Percentiles rank a stretch among this genome's conserved stretches.
Evolutionary conservation across 2,797 vertebrate genomes (phyloP).

Genomic region (Liparis tanakae): DNA sequence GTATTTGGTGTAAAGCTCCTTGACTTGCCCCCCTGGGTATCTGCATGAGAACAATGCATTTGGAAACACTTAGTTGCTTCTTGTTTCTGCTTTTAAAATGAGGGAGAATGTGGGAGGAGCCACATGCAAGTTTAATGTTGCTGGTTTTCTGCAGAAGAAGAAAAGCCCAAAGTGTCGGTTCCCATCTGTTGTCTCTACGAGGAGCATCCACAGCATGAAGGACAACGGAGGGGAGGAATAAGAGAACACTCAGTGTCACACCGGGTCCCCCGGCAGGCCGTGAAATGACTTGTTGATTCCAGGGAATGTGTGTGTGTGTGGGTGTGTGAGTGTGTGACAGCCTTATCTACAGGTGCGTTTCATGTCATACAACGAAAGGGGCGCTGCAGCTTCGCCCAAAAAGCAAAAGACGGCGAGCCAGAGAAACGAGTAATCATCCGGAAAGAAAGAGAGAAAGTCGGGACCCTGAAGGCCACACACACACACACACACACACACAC

Average conservation of each 20-base stretch:
- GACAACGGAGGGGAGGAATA: slow-evolving; percentile 34
- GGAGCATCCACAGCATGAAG: slow-evolving; percentile 58
- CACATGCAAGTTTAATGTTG: slow-evolving; percentile 71
- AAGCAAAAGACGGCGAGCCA: slow-evolving; percentile 2
- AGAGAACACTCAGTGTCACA: slow-evolving; percentile 56
- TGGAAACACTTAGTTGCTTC: slow-evolving; percentile 27
- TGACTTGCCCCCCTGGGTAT: slow-evolving; percentile 19
- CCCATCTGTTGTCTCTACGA: slow-evolving; percentile 55
- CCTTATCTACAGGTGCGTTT: slow-evolving; percentile 39
- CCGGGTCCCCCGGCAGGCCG: slow-evolving; percentile 62
- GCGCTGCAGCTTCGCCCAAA: background rate
- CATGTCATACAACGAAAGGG: slow-evolving; percentile 31
- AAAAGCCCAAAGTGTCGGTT: slow-evolving; percentile 62
- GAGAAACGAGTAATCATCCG: slow-evolving; percentile 49
- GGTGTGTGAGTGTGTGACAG: slow-evolving; percentile 33
- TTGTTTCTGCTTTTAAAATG: slow-evolving; percentile 44
- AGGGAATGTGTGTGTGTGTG: slow-evolving; percentile 5
- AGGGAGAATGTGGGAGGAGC: slow-evolving; percentile 52
- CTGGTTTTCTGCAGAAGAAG: slow-evolving; percentile 63
- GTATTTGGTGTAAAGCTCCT: slow-evolving; percentile 7
- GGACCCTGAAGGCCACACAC: slow-evolving; percentile 13
- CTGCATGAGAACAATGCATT: slow-evolving; percentile 16
- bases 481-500: too few relatives aligned
- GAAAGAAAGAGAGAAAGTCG: background rate
- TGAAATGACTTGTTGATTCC: slow-evolving; percentile 75